These are phyloP conservation scores for Loris lydekkerianus DNA, from an alignment of 2,797 vertebrate genomes.

Conservation along the genomic window DNA sequence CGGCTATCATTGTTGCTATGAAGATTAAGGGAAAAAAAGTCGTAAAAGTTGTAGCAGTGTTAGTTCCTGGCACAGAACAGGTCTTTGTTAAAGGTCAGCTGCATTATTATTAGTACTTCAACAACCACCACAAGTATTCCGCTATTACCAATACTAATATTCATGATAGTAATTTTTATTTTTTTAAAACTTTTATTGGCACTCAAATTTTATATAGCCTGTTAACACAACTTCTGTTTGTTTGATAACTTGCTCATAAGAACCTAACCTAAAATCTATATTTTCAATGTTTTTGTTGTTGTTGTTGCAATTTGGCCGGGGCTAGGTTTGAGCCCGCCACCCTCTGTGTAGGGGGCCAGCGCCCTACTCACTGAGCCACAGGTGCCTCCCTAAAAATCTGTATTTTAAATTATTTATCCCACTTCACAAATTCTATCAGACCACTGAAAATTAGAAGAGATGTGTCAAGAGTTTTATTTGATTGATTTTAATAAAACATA, in stretches of 20 bases:
- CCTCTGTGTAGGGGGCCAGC: too few species aligned
- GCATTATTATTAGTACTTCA: not conserved
- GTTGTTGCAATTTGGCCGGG: too few species aligned
- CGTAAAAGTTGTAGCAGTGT: not conserved
- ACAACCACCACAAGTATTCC: not conserved
- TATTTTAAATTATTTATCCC: not conserved
- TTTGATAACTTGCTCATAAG: not conserved
- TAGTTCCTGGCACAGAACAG: not conserved
- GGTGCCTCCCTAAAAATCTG: too few species aligned
- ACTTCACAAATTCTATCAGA: not conserved
- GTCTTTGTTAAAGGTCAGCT: not conserved
- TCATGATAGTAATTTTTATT: not conserved
- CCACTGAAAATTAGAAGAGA: not conserved
- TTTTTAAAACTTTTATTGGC: not conserved
- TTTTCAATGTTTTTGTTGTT: too few species aligned
- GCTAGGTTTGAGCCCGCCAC: too few species aligned
- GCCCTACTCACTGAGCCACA: too few species aligned
- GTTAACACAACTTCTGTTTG: not conserved
- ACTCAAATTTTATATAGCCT: not conserved
- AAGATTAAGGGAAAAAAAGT: not conserved
- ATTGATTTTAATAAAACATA: not conserved
- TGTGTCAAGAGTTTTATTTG: not conserved
- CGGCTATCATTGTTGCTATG: not conserved
- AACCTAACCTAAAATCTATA: not conserved
- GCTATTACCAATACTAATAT: not conserved